Evolutionary conservation across 2,888 invertebrate genomes (phyloP).

Genomic region (Lysandra bellargus): DNA sequence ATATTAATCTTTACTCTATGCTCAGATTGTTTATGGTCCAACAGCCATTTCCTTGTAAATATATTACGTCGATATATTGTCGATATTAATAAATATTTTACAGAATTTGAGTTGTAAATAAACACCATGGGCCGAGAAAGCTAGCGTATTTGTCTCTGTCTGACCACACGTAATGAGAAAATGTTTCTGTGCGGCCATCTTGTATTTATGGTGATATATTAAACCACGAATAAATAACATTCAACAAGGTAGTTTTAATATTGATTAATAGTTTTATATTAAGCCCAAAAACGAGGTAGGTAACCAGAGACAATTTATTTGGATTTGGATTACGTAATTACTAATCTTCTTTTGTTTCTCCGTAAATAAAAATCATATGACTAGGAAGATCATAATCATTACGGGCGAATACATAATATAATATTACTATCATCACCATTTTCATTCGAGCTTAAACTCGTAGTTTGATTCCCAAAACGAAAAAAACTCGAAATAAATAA

Average conservation of each 20-base stretch:
- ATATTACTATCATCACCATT: too few species aligned
- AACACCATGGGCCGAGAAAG: conserved; percentile 25
- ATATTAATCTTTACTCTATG: neutral
- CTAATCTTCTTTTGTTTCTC: neutral
- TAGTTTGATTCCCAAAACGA: neutral
- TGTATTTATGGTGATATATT: conserved; percentile 27
- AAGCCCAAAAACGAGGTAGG: neutral
- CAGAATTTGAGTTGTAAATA: conserved; percentile 23
- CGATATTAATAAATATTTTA: conserved; percentile 25
- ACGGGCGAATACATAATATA: neutral
- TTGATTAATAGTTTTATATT: conserved; percentile 26
- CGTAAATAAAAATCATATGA: neutral
- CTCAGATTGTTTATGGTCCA: neutral
- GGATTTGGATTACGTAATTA: neutral
- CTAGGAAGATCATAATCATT: neutral
- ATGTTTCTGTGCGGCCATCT: conserved; percentile 19
- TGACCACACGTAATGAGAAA: conserved; percentile 27
- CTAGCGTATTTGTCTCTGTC: conserved; percentile 26
- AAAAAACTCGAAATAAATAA: neutral
- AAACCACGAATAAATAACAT: conserved; percentile 25
- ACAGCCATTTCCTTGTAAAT: conserved; percentile 6
- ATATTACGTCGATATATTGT: conserved; percentile 18
- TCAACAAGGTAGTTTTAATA: conserved; percentile 27
- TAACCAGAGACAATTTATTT: neutral
- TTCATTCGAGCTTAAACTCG: too few species aligned